Conservation (phyloP, 2,888 invertebrate genomes). For the Hemicrepidius hirtus region DNA sequence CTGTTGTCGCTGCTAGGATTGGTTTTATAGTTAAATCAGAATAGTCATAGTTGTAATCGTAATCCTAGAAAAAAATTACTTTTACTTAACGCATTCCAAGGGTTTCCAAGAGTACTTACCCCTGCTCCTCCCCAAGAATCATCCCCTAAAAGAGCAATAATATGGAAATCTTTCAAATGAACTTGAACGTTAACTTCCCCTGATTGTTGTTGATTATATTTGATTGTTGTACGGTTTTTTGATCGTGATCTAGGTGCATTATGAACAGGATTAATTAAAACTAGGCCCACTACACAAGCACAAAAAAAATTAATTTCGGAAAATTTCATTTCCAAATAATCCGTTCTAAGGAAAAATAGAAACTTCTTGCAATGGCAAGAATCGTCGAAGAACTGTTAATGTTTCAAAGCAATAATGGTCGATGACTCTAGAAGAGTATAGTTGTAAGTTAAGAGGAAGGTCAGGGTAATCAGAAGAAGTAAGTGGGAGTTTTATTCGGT, state of each 20-base stretch:
- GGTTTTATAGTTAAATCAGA: constrained; percentile 83
- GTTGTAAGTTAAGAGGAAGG: constrained; percentile 48
- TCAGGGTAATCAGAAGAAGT: constrained; percentile 49
- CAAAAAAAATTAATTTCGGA: background rate
- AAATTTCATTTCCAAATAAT: background rate
- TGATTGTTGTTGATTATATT: constrained; percentile 84
- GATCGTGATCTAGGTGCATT: constrained; percentile 48
- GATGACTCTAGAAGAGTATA: constrained; percentile 45
- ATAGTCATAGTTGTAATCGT: constrained; percentile 84
- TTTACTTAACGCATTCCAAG: background rate
- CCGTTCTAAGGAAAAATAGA: background rate
- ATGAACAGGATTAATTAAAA: constrained; percentile 27
- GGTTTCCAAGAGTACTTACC: constrained; percentile 71
- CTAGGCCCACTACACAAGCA: constrained; percentile 23
- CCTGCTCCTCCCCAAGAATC: constrained; percentile 77
- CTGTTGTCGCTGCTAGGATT: constrained; percentile 44
- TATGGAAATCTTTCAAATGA: constrained; percentile 85
- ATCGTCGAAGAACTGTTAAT: constrained; percentile 12
- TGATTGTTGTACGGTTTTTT: constrained; percentile 58
- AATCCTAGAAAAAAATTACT: constrained; percentile 75
- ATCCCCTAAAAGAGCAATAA: constrained; percentile 81
- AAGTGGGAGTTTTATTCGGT: constrained; percentile 54
- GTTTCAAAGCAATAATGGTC: constrained; percentile 37
- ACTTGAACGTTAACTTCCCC: constrained; percentile 88
- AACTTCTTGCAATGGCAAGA: background rate